Evolutionary conservation across 2,113 vertebrate genomes (phyloP).

Genomic region (Pollimyrus isidori): DNA sequence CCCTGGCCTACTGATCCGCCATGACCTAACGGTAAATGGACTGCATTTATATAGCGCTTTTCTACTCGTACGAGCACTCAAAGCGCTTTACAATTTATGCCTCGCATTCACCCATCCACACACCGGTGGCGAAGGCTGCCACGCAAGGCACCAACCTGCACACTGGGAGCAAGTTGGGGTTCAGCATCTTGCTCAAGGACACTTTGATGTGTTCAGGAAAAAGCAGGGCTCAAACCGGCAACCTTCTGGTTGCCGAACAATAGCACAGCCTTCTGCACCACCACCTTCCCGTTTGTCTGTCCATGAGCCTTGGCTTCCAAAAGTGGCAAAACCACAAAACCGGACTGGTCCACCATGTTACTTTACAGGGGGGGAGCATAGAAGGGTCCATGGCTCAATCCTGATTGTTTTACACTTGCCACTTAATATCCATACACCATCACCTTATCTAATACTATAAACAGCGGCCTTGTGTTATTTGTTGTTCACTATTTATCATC

Average conservation of each 20-base stretch:
- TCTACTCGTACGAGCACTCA: too few relatives aligned
- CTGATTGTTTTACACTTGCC: not conserved
- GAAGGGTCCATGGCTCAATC: not conserved
- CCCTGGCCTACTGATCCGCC: not conserved
- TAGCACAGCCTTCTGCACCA: too few relatives aligned
- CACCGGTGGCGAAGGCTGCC: too few relatives aligned
- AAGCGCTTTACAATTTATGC: too few relatives aligned
- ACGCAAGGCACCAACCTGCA: too few relatives aligned
- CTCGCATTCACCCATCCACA: too few relatives aligned
- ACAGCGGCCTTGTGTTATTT: not conserved
- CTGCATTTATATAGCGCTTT: too few relatives aligned
- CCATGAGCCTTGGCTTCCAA: not conserved
- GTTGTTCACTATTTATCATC: not conserved
- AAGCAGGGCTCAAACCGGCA: too few relatives aligned
- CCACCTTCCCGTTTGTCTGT: not conserved
- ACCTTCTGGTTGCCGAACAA: too few relatives aligned
- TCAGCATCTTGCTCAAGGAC: too few relatives aligned
- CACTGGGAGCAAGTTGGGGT: too few relatives aligned
- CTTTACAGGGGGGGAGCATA: not conserved
- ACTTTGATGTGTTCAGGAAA: too few relatives aligned
- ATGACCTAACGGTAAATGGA: not conserved
- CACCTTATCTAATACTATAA: not conserved
- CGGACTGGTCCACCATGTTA: not conserved
- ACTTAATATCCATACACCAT: not conserved
- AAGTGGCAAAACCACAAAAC: not conserved